Conservation (phyloP, 2,797 vertebrate species). For the Erithacus rubecula region DNA sequence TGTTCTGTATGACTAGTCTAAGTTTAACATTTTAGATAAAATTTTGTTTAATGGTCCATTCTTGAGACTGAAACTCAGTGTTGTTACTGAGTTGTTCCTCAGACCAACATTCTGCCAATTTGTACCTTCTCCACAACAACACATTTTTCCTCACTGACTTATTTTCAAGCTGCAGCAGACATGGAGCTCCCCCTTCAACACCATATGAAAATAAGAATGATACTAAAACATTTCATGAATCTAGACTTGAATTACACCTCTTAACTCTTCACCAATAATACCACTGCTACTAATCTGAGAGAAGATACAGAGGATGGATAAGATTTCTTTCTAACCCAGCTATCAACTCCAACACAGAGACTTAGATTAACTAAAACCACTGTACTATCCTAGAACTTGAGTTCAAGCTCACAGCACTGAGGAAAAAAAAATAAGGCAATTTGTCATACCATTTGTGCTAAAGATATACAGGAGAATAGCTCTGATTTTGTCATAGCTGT, state of each 20-base stretch:
- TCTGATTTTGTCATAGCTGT: slow-evolving; percentile 90
- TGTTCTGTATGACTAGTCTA: not conserved
- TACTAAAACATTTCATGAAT: not conserved
- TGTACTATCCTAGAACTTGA: not conserved
- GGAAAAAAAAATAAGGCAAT: not conserved
- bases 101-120: not conserved
- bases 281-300: not conserved
- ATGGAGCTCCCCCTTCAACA: not conserved
- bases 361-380: not conserved
- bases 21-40: not conserved
- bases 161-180: not conserved
- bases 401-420: not conserved
- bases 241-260: not conserved
- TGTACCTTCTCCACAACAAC: not conserved
- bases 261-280: not conserved
- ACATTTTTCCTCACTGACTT: not conserved
- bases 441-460: slow-evolving; percentile 85
- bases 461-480: slow-evolving; percentile 97
- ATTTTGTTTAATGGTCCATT: not conserved
- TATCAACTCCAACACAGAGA: not conserved
- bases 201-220: not conserved
- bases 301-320: not conserved
- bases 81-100: not conserved
- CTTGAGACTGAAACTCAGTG: not conserved
- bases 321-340: not conserved